Conservation (phyloP, 2,888 invertebrate species). For the Agriopis marginaria region DNA sequence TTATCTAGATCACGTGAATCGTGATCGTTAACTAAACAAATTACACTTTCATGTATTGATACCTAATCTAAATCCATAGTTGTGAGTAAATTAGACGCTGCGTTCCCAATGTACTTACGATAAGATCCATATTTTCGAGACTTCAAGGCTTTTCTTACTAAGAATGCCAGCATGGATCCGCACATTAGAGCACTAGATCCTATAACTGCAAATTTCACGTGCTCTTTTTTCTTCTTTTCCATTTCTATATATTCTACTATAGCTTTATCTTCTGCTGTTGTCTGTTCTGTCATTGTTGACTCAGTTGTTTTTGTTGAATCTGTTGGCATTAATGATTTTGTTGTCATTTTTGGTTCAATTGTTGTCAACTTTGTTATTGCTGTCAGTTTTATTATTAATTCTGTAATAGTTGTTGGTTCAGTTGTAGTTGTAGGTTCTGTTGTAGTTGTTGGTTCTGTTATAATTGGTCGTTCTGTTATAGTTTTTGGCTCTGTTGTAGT, state of each 20-base stretch:
- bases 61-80: too few species aligned
- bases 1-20: too few species aligned
- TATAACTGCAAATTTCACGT: constrained; percentile 4
- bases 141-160: neutral
- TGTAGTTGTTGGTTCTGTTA: neutral
- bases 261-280: neutral
- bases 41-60: too few species aligned
- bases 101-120: constrained; percentile 25
- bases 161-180: neutral
- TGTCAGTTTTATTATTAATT: neutral
- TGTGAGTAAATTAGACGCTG: too few species aligned
- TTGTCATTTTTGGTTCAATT: neutral
- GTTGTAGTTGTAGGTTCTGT: neutral
- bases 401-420: neutral
- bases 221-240: neutral
- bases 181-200: neutral
- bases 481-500: neutral
- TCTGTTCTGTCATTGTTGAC: neutral
- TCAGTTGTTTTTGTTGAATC: neutral
- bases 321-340: neutral
- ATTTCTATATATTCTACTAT: neutral
- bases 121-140: constrained; percentile 30
- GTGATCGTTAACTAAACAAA: too few species aligned
- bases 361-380: neutral
- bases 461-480: neutral